Evolutionary conservation across 2,888 invertebrate genomes (phyloP).

Genomic region (Ligdia adustata): DNA sequence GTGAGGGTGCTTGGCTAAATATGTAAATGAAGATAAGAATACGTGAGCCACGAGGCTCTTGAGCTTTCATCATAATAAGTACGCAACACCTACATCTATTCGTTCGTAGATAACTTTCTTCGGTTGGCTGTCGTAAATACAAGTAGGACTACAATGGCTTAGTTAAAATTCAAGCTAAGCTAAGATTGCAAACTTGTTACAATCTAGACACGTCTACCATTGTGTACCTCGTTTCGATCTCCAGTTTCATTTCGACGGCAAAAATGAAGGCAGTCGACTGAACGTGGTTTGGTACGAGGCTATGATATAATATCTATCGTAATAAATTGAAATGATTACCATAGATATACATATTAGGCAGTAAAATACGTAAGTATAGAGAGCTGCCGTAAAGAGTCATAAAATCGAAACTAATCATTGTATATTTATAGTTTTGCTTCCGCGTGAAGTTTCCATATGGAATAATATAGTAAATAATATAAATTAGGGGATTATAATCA

Average conservation of each 20-base stretch:
- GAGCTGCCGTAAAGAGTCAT: constrained; percentile 29
- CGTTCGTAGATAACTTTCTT: constrained; percentile 51
- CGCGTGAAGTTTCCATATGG: too few relatives aligned
- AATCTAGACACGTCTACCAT: constrained; percentile 48
- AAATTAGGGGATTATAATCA: too few relatives aligned
- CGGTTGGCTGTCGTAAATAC: constrained; percentile 45
- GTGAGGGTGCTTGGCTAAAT: constrained; percentile 10
- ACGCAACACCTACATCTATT: constrained; percentile 33
- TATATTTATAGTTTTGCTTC: constrained; percentile 14
- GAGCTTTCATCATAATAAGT: constrained; percentile 41
- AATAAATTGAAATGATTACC: constrained; percentile 26
- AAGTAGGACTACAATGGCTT: constrained; percentile 46
- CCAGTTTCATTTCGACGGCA: not conserved
- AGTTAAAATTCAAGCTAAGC: constrained; percentile 57
- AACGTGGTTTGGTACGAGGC: constrained; percentile 22
- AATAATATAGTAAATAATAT: too few relatives aligned
- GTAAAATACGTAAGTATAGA: constrained; percentile 27
- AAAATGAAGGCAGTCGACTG: constrained; percentile 21
- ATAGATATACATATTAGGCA: constrained; percentile 24
- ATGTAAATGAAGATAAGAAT: constrained; percentile 24
- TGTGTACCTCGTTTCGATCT: constrained; percentile 29
- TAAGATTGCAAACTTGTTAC: constrained; percentile 39
- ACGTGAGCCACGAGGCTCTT: constrained; percentile 29
- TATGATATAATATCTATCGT: constrained; percentile 22
- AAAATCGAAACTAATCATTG: constrained; percentile 42